A percentile compares a stretch with the other conserved stretches of the same genome.
Evolutionary conservation across 1,140 invertebrate genomes (phyloP).

Genomic region (Neelides sp.): DNA sequence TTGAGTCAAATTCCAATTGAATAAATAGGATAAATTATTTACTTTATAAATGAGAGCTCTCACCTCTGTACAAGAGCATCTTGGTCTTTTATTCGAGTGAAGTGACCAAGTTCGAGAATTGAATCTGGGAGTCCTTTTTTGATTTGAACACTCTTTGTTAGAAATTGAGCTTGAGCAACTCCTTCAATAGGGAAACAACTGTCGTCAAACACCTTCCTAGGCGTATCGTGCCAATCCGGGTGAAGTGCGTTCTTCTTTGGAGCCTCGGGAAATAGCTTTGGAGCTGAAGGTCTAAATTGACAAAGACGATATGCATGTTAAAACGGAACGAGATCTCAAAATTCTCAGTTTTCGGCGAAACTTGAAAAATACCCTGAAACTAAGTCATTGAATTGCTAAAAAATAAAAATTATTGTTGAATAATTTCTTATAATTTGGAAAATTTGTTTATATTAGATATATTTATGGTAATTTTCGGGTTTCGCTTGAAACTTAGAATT

Average conservation of each 20-base stretch:
- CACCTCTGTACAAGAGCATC: constrained; percentile 38
- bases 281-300: constrained; percentile 15
- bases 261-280: constrained; percentile 18
- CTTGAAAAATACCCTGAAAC: too few relatives aligned
- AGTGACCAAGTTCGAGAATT: constrained; percentile 37
- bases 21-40: neutral
- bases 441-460: too few relatives aligned
- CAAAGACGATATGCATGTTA: too few relatives aligned
- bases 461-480: too few relatives aligned
- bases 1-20: neutral
- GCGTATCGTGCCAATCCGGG: constrained; percentile 48
- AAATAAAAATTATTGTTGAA: too few relatives aligned
- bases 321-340: too few relatives aligned
- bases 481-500: too few relatives aligned
- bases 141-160: constrained; percentile 60
- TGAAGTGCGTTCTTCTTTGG: constrained; percentile 40
- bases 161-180: constrained; percentile 52
- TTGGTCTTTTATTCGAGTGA: constrained; percentile 32
- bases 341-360: too few relatives aligned
- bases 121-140: constrained; percentile 45
- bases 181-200: constrained; percentile 55
- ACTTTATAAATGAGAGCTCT: constrained; percentile 30
- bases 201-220: constrained; percentile 46
- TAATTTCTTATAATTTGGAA: too few relatives aligned
- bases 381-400: too few relatives aligned